phyloP scores from a whole-genome alignment of 2,113 vertebrate genomes.

The Caretta caretta region DNA sequence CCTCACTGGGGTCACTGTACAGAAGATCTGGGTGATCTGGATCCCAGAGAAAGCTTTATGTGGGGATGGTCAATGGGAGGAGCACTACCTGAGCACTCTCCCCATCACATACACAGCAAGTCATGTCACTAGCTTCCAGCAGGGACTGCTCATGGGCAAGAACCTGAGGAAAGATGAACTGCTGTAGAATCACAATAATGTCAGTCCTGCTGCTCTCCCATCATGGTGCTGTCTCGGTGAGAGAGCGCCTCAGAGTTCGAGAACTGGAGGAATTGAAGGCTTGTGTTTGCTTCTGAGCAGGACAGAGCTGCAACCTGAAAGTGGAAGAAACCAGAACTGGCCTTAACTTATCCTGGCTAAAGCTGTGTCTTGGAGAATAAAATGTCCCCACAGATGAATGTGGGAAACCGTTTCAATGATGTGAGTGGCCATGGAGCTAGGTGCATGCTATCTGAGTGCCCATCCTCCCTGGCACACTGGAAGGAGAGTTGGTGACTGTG shows the following conservation, averaged over 20 bases:
- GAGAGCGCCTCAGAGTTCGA: neutral
- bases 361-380: neutral
- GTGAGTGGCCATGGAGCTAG: neutral
- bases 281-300: neutral
- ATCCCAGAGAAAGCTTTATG: accelerated
- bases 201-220: neutral
- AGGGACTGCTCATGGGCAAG: neutral
- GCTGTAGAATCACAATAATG: neutral
- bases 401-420: neutral
- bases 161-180: accelerated
- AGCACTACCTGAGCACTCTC: neutral
- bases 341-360: neutral
- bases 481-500: neutral
- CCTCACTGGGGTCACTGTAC: neutral
- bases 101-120: accelerated
- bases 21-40: neutral
- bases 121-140: neutral
- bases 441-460: neutral
- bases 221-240: neutral
- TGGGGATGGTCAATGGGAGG: accelerated
- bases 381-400: neutral
- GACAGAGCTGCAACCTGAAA: neutral
- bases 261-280: neutral
- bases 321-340: neutral
- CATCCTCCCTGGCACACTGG: neutral